Conservation (phyloP, 2,113 vertebrate species). For the Sylvietta virens region DNA sequence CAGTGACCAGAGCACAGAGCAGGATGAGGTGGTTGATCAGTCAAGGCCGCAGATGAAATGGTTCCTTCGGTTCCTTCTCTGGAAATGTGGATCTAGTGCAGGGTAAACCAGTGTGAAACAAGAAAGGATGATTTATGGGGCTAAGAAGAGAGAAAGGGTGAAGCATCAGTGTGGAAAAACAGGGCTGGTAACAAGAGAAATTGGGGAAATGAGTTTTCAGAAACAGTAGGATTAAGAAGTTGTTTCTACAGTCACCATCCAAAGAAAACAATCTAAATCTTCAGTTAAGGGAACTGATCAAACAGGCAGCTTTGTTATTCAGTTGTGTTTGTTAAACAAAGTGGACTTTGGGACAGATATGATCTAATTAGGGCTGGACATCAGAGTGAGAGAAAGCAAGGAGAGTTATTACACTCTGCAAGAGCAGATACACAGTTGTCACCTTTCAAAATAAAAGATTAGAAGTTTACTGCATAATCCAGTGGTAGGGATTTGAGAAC, state of each 20-base stretch:
- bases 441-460: neutral
- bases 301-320: neutral
- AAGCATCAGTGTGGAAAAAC: neutral
- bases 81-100: neutral
- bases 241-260: constrained; percentile 7
- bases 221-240: neutral
- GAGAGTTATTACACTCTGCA: neutral
- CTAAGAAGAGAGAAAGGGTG: neutral
- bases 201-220: constrained; percentile 2
- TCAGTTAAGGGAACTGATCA: neutral
- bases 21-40: neutral
- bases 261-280: constrained; percentile 25
- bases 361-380: neutral
- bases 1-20: neutral
- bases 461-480: neutral
- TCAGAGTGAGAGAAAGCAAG: neutral
- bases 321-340: neutral
- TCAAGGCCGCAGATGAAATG: neutral
- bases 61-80: neutral
- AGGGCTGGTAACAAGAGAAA: neutral
- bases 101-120: neutral
- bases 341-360: neutral
- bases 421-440: neutral
- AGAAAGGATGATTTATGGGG: neutral
- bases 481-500: neutral